Evolutionary conservation across 2,113 vertebrate species (phyloP), one percentile per base, ranked within the genome.

Genomic region (Urocitellus parryii): DNA sequence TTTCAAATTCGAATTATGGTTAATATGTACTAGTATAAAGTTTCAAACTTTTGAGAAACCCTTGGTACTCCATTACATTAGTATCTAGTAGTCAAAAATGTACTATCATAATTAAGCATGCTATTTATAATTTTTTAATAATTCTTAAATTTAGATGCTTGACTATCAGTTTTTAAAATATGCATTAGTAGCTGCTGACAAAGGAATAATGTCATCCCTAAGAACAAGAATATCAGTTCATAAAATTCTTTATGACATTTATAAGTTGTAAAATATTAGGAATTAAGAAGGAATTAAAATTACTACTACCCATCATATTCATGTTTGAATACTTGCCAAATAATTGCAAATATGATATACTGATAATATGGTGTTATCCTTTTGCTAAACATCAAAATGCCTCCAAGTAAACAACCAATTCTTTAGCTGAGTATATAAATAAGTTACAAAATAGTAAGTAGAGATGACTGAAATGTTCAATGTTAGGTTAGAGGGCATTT

Each of bases 361-460:
- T 74, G 5, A 89, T 84, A 82, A 82, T 68, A 63, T 22, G 84
- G n/a, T 53, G 11, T 48, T 70, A 77, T 56, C 11, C 29, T 68
- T 84, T 76, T 76, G 2, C 17, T 91, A 48, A 80, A 85, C 20
- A 13, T 76, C 42, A 88, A 63, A 58, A 51, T 74, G 80, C 1
- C 6, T 34, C 3, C 8, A 73, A 76, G 12, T 63, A 88, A 90
- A 88, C 7, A 68, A 1, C 4, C 2, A 51, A 4, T 63, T 65
- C 4, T 7, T 27, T 65, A 34, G 9, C 29, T 72, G 20, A 88
- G 83, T 37, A 65, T 27, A 39, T 1, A 90, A 81, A 24, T 34
- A 93, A 95, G 90, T 72, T 68, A 90, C 24, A 96, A 81, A 84
- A 42, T 5, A 84, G 18, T 74, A 91, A 58, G 0, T 45, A 48